Conservation (phyloP, 2,888 invertebrate species). For the Plagiodera versicolora region DNA sequence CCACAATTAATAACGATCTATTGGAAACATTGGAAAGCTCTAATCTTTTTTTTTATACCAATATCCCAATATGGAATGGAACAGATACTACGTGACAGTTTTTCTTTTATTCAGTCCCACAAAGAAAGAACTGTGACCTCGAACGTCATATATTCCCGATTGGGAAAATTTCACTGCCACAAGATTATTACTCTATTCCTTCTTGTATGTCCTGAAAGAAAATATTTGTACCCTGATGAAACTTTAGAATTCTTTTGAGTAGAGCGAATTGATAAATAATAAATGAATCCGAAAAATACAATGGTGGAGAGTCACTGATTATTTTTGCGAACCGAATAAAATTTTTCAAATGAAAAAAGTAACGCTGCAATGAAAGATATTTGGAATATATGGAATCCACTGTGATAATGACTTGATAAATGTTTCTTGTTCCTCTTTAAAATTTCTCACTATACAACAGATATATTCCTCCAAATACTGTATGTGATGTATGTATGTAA, state of each 20-base stretch:
- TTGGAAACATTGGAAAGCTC: too few relatives aligned
- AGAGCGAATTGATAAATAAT: neutral
- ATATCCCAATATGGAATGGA: neutral
- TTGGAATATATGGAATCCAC: too few relatives aligned
- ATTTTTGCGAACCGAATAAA: neutral
- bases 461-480: too few relatives aligned
- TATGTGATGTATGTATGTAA: too few relatives aligned
- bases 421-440: too few relatives aligned
- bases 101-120: neutral
- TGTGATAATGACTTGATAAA: too few relatives aligned
- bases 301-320: slow-evolving; percentile 7
- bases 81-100: neutral
- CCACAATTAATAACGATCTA: too few relatives aligned
- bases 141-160: slow-evolving; percentile 11
- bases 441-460: too few relatives aligned
- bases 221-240: slow-evolving; percentile 19
- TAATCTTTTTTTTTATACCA: neutral
- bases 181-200: slow-evolving; percentile 15
- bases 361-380: too few relatives aligned
- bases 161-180: neutral
- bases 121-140: slow-evolving; percentile 9
- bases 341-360: too few relatives aligned
- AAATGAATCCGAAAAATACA: slow-evolving; percentile 6
- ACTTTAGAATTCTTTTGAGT: slow-evolving; percentile 12
- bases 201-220: slow-evolving; percentile 13